Evolutionary conservation across 2,797 vertebrate genomes (phyloP).

Genomic region (Halcyon chelicuti): DNA sequence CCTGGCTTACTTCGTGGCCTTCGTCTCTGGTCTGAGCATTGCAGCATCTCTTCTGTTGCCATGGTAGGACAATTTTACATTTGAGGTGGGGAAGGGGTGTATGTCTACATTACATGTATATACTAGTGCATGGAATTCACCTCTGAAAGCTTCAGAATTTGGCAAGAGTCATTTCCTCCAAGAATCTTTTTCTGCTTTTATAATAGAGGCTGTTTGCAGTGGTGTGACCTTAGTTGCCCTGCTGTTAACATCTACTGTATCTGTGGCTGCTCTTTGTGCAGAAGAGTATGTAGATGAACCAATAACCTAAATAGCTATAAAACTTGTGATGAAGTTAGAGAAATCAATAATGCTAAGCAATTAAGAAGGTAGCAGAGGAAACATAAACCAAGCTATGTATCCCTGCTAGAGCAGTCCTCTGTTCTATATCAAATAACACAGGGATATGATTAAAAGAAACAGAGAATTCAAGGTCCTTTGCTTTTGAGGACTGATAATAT

Average conservation of each 20-base stretch:
- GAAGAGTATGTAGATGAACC: background rate
- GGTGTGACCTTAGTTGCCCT: background rate
- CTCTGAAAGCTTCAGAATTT: background rate
- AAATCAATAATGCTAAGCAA: background rate
- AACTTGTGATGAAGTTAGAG: background rate
- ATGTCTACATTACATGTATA: background rate
- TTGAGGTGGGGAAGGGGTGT: background rate
- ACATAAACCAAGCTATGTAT: background rate
- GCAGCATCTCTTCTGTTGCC: constrained; percentile 93
- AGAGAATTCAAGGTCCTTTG: background rate
- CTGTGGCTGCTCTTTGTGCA: background rate
- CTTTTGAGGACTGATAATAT: background rate
- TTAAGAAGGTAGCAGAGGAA: background rate
- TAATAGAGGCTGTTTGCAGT: background rate
- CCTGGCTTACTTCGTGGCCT: constrained; percentile 90
- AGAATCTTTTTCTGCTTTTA: background rate
- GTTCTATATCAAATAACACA: background rate
- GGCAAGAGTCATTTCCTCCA: background rate
- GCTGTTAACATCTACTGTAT: background rate
- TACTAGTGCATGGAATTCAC: background rate
- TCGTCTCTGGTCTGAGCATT: constrained; percentile 92
- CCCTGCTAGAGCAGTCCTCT: background rate
- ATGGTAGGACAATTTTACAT: constrained; percentile 83
- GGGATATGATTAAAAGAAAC: background rate
- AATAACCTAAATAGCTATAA: background rate